Base-by-base conservation (phyloP, 1,140 invertebrate genomes). In the Oreohelix idahoensis region DNA sequence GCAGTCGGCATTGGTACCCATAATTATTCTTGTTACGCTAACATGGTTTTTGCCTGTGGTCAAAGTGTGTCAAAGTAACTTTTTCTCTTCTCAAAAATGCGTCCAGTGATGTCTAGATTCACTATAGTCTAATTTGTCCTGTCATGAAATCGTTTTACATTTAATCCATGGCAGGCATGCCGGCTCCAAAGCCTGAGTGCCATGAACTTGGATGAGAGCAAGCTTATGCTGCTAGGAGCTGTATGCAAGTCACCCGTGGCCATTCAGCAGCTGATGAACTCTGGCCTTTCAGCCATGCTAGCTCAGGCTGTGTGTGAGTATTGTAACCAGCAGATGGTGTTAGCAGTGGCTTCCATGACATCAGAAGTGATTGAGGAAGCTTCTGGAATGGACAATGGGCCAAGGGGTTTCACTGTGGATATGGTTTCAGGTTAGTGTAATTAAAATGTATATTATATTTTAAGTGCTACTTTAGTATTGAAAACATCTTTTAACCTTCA, bases 201-300 rank as follows among this genome's bases (percentile, higher is more conserved):
- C 79, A 87, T 91, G 76, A 85, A 86, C 77, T 82, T 93, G 20
- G 89, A 92, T 84, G 94, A 95, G 76, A 93, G 94, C 39, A 95
- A 96, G 91, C 93, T 97, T 71, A 93, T 95, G 80, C 96, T 95
- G 4, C 93, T 97, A 20, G 96, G 96, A 11, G 93, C 95, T 63
- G 95, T 95, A 5, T 95, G 96, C 84, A 95, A 96, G 90, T 97
- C 96, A 8, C 94, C 95, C 0, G 93, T 94, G 35, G 95, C 95
- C 63, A 95, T 96, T 73, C 94, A 94, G 81, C 95, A 96, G 87
- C 93, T 97, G 63, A 94, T 97, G 42, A 95, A 96, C 89, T 96
- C 95, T 0, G 95, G 95, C 63, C 93, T 97, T 81, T 96, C 96
- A 0, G 93, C 94, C n/a, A 91, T 95, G 23, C 89, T 96, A 29